Evolutionary conservation across 2,113 vertebrate genomes (phyloP).

Genomic region (Urocitellus parryii): DNA sequence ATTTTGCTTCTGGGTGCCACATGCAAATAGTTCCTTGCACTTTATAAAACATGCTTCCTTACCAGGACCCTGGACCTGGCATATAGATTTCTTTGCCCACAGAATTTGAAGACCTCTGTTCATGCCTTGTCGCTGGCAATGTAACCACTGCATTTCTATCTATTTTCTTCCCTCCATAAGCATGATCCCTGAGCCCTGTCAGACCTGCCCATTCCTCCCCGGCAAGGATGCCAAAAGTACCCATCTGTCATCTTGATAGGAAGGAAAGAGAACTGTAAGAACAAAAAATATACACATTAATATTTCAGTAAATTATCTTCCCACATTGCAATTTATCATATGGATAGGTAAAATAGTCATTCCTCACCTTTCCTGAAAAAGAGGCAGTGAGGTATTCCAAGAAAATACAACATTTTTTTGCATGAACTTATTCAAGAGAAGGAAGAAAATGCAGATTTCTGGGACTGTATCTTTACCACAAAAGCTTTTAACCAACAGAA

Average conservation of each 20-base stretch:
- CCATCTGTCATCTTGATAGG: constrained; percentile 13
- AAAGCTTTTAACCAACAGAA: constrained; percentile 1
- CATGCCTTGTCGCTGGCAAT: background rate
- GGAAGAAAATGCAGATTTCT: background rate
- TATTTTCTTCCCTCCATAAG: background rate
- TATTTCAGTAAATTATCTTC: constrained; percentile 62
- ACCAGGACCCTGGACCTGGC: background rate
- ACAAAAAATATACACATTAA: constrained; percentile 54
- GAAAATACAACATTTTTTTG: background rate
- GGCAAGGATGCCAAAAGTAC: background rate
- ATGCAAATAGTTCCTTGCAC: background rate
- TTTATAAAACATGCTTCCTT: background rate
- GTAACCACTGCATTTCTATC: background rate
- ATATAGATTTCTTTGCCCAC: background rate
- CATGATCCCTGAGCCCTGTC: background rate
- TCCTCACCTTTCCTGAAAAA: constrained; percentile 29
- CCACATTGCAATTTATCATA: constrained; percentile 17
- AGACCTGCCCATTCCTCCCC: background rate
- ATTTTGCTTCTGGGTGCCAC: fast-evolving
- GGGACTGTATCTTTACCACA: background rate
- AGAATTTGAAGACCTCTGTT: background rate
- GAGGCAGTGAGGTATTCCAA: background rate
- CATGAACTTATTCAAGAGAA: background rate
- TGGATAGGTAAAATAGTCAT: background rate
- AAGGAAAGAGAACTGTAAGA: background rate